Percentiles rank a stretch among this genome's conserved stretches.
These are phyloP conservation scores for Campoletis raptor DNA, from an alignment of 2,888 invertebrate species.

Conservation along the genomic window DNA sequence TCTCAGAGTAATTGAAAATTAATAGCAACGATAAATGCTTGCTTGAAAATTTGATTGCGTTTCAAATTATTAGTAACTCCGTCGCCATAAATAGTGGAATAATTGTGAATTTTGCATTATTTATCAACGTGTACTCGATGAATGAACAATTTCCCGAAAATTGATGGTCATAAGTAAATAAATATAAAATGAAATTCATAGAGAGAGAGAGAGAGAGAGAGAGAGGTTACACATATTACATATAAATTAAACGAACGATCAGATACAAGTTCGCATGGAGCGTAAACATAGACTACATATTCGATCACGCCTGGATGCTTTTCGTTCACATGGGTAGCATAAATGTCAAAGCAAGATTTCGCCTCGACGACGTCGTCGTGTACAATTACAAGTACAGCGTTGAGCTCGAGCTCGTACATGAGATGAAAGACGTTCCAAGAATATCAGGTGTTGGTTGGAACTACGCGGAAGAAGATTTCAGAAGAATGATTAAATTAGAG, in stretches of 20 bases:
- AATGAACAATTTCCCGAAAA: neutral
- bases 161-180: neutral
- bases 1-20: neutral
- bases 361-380: conserved; percentile 79
- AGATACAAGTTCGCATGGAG: conserved; percentile 80
- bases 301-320: conserved; percentile 80
- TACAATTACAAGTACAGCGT: conserved; percentile 82
- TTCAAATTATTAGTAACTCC: neutral
- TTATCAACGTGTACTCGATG: neutral
- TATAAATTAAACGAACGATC: neutral
- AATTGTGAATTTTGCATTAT: neutral
- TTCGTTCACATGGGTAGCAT: conserved; percentile 79
- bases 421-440: conserved; percentile 71
- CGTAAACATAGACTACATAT: conserved; percentile 81
- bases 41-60: neutral
- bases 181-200: neutral
- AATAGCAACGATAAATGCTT: neutral
- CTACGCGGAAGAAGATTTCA: conserved; percentile 73
- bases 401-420: conserved; percentile 78
- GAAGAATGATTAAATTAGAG: conserved; percentile 50
- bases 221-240: neutral
- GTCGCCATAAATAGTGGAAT: neutral
- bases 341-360: conserved; percentile 75
- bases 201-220: neutral
- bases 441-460: conserved; percentile 60